phyloP scores from a whole-genome alignment of 2,113 vertebrate species.

The Seriola quinqueradiata region DNA sequence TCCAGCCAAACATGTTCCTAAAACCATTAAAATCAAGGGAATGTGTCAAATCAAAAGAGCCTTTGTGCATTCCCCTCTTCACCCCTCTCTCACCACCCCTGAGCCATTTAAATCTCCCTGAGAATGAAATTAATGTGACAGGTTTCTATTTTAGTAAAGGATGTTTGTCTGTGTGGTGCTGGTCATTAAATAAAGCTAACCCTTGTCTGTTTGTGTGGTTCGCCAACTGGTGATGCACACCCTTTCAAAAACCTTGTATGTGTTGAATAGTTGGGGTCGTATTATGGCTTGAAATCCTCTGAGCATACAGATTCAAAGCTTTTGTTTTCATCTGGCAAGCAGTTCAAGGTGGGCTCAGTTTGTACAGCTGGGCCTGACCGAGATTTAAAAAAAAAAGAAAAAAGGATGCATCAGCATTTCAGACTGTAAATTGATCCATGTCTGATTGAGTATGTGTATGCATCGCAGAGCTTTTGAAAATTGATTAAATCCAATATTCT shows the following conservation, averaged over 20 bases:
- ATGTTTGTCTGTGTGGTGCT: slow-evolving; percentile 29
- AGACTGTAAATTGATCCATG: slow-evolving; percentile 11
- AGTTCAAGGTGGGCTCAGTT: slow-evolving; percentile 24
- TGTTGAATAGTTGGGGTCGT: slow-evolving; percentile 12
- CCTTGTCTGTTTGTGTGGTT: background rate
- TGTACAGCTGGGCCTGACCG: background rate
- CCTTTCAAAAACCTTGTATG: slow-evolving; percentile 2
- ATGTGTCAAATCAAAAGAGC: slow-evolving; percentile 54
- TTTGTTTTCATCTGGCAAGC: slow-evolving; percentile 16
- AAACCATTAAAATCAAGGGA: slow-evolving; percentile 3
- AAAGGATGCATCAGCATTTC: background rate
- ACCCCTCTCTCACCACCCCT: background rate
- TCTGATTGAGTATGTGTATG: slow-evolving; percentile 6
- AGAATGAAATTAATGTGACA: slow-evolving; percentile 48
- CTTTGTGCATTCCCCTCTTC: slow-evolving; percentile 15
- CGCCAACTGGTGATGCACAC: slow-evolving; percentile 4
- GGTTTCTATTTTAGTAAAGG: slow-evolving; percentile 36
- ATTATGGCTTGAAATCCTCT: slow-evolving; percentile 33
- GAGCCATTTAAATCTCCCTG: slow-evolving; percentile 5
- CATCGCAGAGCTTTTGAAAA: background rate
- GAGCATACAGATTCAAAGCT: background rate
- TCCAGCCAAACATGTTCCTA: slow-evolving; percentile 5
- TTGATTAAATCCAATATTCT: background rate
- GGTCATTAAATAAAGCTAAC: slow-evolving; percentile 3
- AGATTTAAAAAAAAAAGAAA: slow-evolving; percentile 20